These are phyloP conservation scores for Venustaconcha ellipsiformis DNA, from an alignment of 1,140 invertebrate genomes.

Conservation along the genomic window DNA sequence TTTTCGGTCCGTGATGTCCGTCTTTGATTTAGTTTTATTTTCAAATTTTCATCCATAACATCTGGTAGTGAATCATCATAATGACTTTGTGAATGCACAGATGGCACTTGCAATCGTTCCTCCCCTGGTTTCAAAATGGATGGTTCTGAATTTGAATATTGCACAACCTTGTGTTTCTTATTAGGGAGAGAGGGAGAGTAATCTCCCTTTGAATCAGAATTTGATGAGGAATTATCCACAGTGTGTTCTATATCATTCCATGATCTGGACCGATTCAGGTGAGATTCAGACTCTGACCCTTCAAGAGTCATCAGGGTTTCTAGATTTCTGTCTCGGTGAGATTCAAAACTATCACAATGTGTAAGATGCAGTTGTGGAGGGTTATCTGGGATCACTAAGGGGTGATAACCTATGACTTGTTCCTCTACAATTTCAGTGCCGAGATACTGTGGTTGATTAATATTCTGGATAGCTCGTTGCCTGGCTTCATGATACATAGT, in stretches of 20 bases:
- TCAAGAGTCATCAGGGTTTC: conserved; percentile 13
- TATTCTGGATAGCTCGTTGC: neutral
- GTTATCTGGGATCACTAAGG: conserved; percentile 14
- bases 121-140: conserved; percentile 35
- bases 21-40: conserved; percentile 64
- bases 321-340: conserved; percentile 18
- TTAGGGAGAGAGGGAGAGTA: conserved; percentile 13
- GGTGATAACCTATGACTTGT: conserved; percentile 39
- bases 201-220: neutral
- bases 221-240: no score
- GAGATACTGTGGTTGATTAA: conserved; percentile 12
- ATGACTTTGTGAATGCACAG: conserved; percentile 20
- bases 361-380: conserved; percentile 17
- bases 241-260: conserved; percentile 26
- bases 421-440: conserved; percentile 38
- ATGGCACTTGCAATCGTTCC: conserved; percentile 29
- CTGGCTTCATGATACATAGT: conserved; percentile 29
- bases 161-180: conserved; percentile 26
- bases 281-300: conserved; percentile 2
- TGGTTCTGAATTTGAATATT: conserved; percentile 46
- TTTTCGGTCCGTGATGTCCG: conserved; percentile 72
- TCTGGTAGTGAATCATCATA: conserved; percentile 39
- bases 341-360: conserved; percentile 18
- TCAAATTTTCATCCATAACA: conserved; percentile 55
- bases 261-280: conserved; percentile 28